phyloP scores from a whole-genome alignment of 2,888 invertebrate genomes.

The Bellardia pandia region DNA sequence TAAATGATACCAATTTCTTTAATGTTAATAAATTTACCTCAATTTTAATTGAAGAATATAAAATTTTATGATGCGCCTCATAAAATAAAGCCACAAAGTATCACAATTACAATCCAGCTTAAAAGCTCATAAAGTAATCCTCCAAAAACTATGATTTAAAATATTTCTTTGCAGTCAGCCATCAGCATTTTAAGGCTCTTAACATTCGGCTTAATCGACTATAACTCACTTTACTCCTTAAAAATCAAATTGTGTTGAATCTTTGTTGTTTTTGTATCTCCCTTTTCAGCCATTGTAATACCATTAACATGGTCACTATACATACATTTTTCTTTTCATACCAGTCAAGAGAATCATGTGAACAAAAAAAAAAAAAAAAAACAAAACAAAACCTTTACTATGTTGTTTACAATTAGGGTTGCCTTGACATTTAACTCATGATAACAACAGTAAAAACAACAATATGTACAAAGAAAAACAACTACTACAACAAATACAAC shows the following conservation, averaged over 20 bases:
- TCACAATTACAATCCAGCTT: no score
- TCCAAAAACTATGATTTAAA: not conserved
- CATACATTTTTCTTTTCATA: not conserved
- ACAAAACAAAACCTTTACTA: conserved; percentile 33
- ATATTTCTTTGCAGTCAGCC: not conserved
- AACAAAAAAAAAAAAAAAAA: not conserved
- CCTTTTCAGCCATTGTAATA: conserved; percentile 53
- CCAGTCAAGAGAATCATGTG: not conserved
- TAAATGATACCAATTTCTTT: no score
- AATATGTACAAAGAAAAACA: conserved; percentile 1
- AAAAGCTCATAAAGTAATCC: not conserved
- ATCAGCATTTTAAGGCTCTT: not conserved
- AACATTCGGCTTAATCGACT: not conserved
- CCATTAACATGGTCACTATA: conserved; percentile 56
- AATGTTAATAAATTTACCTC: no score
- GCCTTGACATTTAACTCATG: conserved; percentile 72
- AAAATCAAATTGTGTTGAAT: not conserved
- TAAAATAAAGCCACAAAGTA: no score
- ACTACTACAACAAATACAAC: not conserved
- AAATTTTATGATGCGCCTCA: no score
- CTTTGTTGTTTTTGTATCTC: not conserved
- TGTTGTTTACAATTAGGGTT: conserved; percentile 76
- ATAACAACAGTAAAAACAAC: conserved; percentile 54
- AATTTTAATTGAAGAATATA: no score
- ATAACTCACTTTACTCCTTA: conserved; percentile 5